Percentiles rank a stretch among this genome's conserved stretches.
These are phyloP conservation scores for Prionace glauca DNA, from an alignment of 2,797 vertebrate species.

Conservation along the genomic window DNA sequence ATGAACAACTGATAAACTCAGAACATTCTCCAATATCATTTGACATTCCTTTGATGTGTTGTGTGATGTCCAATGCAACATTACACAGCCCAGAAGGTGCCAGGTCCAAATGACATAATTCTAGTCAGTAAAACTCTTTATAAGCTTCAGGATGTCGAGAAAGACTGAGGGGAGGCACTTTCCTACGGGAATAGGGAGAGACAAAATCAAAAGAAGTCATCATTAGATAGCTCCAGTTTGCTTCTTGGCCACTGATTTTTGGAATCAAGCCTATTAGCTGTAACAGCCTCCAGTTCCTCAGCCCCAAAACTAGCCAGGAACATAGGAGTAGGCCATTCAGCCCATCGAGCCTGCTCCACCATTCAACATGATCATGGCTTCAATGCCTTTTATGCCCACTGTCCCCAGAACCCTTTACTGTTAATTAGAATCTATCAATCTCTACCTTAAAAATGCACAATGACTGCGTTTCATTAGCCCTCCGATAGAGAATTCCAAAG, in stretches of 20 bases:
- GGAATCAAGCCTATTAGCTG: background rate
- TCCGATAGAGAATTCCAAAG: too few species aligned
- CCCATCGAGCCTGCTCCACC: too few species aligned
- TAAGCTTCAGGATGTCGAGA: background rate
- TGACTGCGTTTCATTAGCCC: too few species aligned
- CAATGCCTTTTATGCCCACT: too few species aligned
- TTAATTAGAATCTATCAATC: too few species aligned
- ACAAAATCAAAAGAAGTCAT: background rate
- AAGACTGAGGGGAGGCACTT: background rate
- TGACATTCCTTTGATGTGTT: background rate
- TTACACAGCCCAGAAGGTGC: background rate
- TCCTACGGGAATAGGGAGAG: background rate
- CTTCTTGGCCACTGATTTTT: background rate
- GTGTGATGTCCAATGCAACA: background rate
- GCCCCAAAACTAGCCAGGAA: background rate
- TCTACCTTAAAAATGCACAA: too few species aligned
- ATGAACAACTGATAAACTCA: background rate
- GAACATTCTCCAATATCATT: background rate
- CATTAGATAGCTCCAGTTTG: background rate
- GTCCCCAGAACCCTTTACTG: too few species aligned
- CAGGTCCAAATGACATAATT: background rate
- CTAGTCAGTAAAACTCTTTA: background rate
- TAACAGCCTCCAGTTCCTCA: background rate
- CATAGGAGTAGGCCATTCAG: too few species aligned
- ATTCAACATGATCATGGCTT: too few species aligned